A percentile compares a stretch with the other conserved stretches of the same genome.
These are phyloP conservation scores for Notothenia coriiceps DNA, from an alignment of 2,113 vertebrate species.

Conservation along the genomic window DNA sequence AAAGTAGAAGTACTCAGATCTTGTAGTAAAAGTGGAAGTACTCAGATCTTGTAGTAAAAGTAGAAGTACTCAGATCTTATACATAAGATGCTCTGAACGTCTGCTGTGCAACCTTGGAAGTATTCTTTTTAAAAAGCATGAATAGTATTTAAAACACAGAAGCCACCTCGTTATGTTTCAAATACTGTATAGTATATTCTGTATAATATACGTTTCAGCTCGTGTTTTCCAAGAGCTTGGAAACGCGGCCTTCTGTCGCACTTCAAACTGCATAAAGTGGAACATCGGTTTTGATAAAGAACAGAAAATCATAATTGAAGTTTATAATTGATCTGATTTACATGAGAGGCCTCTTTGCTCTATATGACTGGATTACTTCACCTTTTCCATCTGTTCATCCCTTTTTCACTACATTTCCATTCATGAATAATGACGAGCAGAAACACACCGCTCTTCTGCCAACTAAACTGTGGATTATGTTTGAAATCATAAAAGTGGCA, in stretches of 20 bases:
- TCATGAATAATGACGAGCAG: background rate
- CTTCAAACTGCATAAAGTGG: background rate
- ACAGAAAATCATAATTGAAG: background rate
- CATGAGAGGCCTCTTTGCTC: conserved; percentile 8
- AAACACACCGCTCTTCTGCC: conserved; percentile 24
- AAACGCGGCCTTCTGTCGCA: background rate
- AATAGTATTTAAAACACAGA: too few species aligned
- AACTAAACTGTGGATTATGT: conserved; percentile 17
- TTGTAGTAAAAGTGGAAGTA: too few species aligned
- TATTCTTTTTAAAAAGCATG: background rate
- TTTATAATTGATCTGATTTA: conserved; percentile 16
- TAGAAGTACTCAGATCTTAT: too few species aligned
- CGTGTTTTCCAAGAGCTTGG: too few species aligned
- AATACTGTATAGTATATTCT: too few species aligned
- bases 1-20: too few species aligned
- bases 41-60: too few species aligned
- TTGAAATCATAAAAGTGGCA: conserved; percentile 20
- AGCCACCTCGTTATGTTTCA: too few species aligned
- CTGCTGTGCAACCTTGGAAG: background rate
- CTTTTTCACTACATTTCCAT: conserved; percentile 32
- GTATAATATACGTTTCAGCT: too few species aligned
- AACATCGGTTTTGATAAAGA: conserved; percentile 13
- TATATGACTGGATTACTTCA: conserved; percentile 12
- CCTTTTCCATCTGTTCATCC: conserved; percentile 29
- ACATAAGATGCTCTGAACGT: background rate